A percentile compares a stretch with the other conserved stretches of the same genome.
phyloP scores from a whole-genome alignment of 2,113 vertebrate genomes.

The Cochlearius cochlearius region DNA sequence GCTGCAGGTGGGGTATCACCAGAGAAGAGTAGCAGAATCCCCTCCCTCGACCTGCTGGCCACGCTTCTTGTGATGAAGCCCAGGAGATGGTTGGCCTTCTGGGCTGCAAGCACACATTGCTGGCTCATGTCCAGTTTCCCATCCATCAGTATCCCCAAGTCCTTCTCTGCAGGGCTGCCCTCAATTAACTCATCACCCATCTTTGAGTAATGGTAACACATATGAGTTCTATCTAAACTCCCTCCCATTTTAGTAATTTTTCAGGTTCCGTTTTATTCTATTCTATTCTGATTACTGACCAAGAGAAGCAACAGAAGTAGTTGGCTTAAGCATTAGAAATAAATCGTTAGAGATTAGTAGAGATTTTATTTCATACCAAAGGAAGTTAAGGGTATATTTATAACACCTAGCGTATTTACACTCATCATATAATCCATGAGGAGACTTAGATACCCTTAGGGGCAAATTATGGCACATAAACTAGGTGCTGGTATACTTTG shows the following conservation, averaged over 20 bases:
- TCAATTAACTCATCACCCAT: neutral
- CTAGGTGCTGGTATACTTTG: neutral
- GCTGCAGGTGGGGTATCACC: neutral
- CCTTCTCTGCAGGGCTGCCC: neutral
- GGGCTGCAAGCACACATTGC: neutral
- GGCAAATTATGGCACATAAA: neutral
- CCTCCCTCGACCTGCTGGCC: neutral
- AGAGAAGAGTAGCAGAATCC: neutral
- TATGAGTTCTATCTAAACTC: neutral
- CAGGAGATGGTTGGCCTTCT: fast-evolving
- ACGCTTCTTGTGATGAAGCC: neutral
- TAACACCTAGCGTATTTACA: neutral
- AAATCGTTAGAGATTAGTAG: neutral
- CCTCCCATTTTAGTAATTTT: neutral
- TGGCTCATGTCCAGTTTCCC: neutral
- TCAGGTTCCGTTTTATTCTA: neutral
- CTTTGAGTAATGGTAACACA: neutral
- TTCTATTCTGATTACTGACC: neutral
- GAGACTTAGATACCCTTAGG: neutral
- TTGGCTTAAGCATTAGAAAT: neutral
- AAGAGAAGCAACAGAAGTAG: neutral
- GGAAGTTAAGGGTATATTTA: neutral
- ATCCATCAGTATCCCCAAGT: neutral
- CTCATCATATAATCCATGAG: neutral
- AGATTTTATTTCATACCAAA: neutral